Conservation (phyloP, 2,888 invertebrate genomes). For the Argyra leucocephala region DNA sequence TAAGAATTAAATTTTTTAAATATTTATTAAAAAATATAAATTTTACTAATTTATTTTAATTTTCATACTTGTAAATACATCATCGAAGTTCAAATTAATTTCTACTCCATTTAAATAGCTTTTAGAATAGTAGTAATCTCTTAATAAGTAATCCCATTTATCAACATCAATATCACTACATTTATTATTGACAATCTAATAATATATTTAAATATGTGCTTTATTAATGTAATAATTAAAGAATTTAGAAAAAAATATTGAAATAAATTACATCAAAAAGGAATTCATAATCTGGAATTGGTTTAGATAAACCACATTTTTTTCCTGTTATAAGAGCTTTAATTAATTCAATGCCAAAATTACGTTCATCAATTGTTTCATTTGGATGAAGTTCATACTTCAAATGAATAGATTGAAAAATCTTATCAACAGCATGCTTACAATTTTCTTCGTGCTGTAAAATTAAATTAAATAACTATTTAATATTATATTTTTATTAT, state of each 20-base stretch:
- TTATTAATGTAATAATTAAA: constrained; percentile 1
- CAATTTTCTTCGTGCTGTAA: constrained; percentile 35
- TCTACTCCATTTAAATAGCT: constrained; percentile 9
- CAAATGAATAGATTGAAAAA: constrained; percentile 26
- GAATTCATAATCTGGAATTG: constrained; percentile 28
- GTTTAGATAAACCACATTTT: constrained; percentile 21
- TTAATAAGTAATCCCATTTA: constrained; percentile 57
- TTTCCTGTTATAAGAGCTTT: constrained; percentile 34
- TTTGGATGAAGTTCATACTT: constrained; percentile 18
- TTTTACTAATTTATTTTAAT: neutral
- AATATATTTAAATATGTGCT: constrained; percentile 15
- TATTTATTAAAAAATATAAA: neutral
- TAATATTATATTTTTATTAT: too few relatives aligned
- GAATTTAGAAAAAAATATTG: neutral
- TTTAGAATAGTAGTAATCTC: constrained; percentile 45
- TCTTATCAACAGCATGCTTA: constrained; percentile 29
- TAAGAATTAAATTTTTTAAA: constrained; percentile 16
- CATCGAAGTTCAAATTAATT: constrained; percentile 31
- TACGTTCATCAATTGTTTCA: constrained; percentile 25
- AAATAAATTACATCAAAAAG: constrained; percentile 33
- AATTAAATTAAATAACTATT: too few relatives aligned
- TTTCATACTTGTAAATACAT: constrained; percentile 29
- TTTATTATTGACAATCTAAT: constrained; percentile 51
- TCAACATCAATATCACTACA: constrained; percentile 54
- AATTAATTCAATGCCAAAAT: constrained; percentile 33